Evolutionary conservation across 2,113 vertebrate genomes (phyloP).

Genomic region (Aldabrachelys gigantea): DNA sequence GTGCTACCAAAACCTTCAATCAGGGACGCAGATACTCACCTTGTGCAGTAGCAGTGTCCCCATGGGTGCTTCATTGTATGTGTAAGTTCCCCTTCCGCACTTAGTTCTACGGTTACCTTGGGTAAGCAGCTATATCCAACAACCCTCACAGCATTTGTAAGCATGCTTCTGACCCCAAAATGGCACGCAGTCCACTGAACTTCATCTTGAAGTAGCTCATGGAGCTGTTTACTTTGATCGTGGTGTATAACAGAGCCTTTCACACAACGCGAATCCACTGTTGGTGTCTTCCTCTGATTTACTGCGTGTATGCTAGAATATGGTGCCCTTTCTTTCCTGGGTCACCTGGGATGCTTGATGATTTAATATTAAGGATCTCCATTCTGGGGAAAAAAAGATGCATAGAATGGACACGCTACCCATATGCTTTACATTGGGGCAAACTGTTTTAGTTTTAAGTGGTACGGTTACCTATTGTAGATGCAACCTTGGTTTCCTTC

Average conservation of each 20-base stretch:
- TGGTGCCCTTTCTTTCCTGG: not conserved
- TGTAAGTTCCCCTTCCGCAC: not conserved
- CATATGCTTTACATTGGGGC: not conserved
- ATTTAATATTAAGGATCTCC: not conserved
- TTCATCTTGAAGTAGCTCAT: not conserved
- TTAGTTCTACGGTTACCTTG: not conserved
- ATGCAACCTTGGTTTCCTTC: not conserved
- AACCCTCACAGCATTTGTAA: not conserved
- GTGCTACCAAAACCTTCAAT: not conserved
- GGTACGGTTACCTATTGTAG: fast-evolving
- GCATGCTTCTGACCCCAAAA: not conserved
- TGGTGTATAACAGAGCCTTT: not conserved
- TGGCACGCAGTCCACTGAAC: not conserved
- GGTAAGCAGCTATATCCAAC: not conserved
- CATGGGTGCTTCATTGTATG: too few species aligned
- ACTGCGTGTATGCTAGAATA: fast-evolving
- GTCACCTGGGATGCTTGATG: not conserved
- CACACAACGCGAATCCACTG: not conserved
- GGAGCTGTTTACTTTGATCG: not conserved
- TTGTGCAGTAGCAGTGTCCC: too few species aligned
- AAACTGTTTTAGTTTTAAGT: not conserved
- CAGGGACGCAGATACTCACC: not conserved
- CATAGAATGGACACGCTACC: not conserved
- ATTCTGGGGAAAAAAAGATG: not conserved
- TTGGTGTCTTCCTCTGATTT: not conserved